phyloP scores from a whole-genome alignment of 2,113 vertebrate genomes.

The Orthochromis indermauri region DNA sequence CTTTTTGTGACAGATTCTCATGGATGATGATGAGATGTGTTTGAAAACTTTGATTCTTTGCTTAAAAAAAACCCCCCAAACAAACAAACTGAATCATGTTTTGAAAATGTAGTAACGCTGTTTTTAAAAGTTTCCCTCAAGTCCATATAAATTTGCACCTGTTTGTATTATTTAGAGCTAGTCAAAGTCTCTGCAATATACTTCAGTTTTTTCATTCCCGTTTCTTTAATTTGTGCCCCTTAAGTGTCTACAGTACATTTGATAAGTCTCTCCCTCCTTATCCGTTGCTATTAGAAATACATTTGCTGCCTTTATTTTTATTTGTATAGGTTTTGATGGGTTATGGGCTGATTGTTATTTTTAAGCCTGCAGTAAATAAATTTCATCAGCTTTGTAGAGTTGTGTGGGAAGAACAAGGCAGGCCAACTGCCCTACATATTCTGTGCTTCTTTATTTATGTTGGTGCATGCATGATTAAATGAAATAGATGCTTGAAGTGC shows the following conservation, averaged over 20 bases:
- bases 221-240: background rate
- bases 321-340: background rate
- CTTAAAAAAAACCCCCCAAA: background rate
- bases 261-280: background rate
- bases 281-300: background rate
- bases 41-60: background rate
- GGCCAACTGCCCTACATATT: background rate
- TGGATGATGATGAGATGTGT: background rate
- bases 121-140: background rate
- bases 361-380: background rate
- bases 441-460: background rate
- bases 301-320: background rate
- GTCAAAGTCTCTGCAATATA: background rate
- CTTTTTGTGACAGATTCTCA: background rate
- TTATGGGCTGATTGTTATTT: background rate
- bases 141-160: background rate
- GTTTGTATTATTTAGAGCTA: background rate
- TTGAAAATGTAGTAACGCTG: background rate
- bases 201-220: background rate
- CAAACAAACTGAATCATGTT: background rate
- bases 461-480: background rate
- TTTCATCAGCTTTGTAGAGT: background rate
- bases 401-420: background rate
- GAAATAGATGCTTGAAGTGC: background rate
- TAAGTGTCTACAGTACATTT: background rate